Evolutionary conservation across 2,888 invertebrate genomes (phyloP).

Genomic region (Sphaerophoria taeniata): DNA sequence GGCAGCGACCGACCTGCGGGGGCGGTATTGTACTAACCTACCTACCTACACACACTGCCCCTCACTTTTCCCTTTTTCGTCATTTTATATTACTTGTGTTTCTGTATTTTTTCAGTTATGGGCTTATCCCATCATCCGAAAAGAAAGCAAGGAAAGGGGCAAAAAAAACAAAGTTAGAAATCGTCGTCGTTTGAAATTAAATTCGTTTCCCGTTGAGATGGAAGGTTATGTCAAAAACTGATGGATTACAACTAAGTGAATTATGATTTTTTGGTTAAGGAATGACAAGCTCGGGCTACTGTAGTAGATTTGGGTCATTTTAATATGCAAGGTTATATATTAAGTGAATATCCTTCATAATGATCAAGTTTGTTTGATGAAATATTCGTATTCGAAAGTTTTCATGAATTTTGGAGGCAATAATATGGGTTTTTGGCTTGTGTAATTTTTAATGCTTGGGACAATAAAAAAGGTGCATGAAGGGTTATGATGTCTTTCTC

Average conservation of each 20-base stretch:
- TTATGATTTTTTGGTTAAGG: slow-evolving; percentile 45
- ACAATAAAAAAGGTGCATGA: neutral
- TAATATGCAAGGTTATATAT: slow-evolving; percentile 30
- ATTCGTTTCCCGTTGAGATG: slow-evolving; percentile 40
- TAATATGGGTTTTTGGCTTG: neutral
- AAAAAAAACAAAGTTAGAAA: slow-evolving; percentile 45
- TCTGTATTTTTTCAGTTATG: slow-evolving; percentile 26
- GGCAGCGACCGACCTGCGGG: neutral
- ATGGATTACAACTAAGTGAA: slow-evolving; percentile 55
- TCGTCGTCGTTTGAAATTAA: slow-evolving; percentile 66
- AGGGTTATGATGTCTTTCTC: neutral
- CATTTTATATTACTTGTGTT: slow-evolving; percentile 43
- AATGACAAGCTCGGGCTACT: slow-evolving; percentile 36
- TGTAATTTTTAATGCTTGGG: neutral
- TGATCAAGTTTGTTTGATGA: slow-evolving; percentile 30
- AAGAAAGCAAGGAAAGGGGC: neutral
- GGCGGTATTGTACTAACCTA: no score
- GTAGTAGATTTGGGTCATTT: slow-evolving; percentile 29
- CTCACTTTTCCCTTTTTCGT: no score
- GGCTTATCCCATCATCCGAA: slow-evolving; percentile 36
- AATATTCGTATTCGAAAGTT: neutral
- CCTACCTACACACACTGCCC: no score
- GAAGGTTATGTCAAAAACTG: slow-evolving; percentile 42
- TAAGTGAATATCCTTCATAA: slow-evolving; percentile 26
- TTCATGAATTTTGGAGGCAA: slow-evolving; percentile 18